Evolutionary conservation across 2,888 invertebrate genomes (phyloP).

Genomic region (Lathronympha strigana): DNA sequence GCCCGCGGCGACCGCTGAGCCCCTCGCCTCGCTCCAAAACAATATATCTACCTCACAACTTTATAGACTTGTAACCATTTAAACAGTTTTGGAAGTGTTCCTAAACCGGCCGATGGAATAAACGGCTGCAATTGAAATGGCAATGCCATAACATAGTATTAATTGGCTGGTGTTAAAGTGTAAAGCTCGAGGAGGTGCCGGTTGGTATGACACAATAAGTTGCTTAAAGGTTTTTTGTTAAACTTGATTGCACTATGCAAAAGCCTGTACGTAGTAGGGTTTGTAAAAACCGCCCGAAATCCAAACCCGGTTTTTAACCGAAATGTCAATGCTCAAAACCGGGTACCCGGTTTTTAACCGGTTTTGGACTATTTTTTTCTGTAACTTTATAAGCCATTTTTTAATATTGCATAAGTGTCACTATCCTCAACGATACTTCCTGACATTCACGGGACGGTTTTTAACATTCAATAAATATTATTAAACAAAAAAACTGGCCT

Average conservation of each 20-base stretch:
- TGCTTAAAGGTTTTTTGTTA: background rate
- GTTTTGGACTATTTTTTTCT: no score
- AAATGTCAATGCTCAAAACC: no score
- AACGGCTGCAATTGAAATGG: constrained; percentile 19
- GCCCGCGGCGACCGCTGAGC: constrained; percentile 52
- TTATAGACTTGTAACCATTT: constrained; percentile 14
- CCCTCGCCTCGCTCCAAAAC: constrained; percentile 11
- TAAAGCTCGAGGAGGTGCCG: constrained; percentile 3
- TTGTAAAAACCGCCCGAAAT: no score
- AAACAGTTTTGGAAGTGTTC: background rate
- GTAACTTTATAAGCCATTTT: no score
- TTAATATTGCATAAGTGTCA: no score
- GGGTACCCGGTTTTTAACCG: no score
- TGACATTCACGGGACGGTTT: no score
- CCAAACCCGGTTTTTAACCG: no score
- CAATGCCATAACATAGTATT: constrained; percentile 10
- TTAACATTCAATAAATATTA: no score
- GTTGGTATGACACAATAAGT: constrained; percentile 12
- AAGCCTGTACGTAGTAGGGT: no score
- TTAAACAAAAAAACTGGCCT: no score
- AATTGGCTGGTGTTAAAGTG: constrained; percentile 16
- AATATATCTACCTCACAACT: constrained; percentile 11
- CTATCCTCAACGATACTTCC: no score
- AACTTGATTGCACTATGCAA: background rate
- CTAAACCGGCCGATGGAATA: constrained; percentile 22